Evolutionary conservation across 2,797 vertebrate species (phyloP).

Genomic region (Phataginus tetradactyla): DNA sequence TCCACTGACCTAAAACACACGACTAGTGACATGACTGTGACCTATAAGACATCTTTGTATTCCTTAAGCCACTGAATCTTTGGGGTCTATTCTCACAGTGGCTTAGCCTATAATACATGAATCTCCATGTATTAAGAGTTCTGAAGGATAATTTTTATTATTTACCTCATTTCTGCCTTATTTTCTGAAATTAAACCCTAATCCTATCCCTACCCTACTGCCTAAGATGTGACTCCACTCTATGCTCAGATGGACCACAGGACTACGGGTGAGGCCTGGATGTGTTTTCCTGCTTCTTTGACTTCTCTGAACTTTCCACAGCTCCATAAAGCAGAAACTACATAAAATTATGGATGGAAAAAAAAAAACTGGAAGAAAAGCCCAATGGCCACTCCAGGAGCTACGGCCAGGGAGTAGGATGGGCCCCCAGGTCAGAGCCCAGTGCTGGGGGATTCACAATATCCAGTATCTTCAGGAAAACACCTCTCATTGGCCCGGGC

Average conservation of each 20-base stretch:
- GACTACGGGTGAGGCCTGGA: background rate
- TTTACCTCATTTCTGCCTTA: background rate
- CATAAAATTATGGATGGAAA: background rate
- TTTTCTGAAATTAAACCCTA: background rate
- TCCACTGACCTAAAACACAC: background rate
- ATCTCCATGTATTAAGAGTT: background rate
- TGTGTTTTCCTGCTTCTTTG: background rate
- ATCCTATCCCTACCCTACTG: background rate
- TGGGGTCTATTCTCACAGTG: background rate
- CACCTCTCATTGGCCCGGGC: background rate
- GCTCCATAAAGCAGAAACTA: background rate
- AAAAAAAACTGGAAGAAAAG: slow-evolving; percentile 41
- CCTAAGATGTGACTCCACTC: background rate
- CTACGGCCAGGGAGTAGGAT: background rate
- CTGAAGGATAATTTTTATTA: background rate
- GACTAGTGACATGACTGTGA: background rate
- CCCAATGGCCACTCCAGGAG: background rate
- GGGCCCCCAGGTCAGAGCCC: background rate
- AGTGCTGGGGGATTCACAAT: background rate
- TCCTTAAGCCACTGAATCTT: background rate
- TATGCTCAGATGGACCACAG: background rate
- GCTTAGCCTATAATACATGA: background rate
- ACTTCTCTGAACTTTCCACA: background rate
- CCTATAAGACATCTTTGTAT: background rate
- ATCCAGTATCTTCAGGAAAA: background rate